Conservation (phyloP, 1,140 invertebrate genomes). For the Penaeus japonicus region DNA sequence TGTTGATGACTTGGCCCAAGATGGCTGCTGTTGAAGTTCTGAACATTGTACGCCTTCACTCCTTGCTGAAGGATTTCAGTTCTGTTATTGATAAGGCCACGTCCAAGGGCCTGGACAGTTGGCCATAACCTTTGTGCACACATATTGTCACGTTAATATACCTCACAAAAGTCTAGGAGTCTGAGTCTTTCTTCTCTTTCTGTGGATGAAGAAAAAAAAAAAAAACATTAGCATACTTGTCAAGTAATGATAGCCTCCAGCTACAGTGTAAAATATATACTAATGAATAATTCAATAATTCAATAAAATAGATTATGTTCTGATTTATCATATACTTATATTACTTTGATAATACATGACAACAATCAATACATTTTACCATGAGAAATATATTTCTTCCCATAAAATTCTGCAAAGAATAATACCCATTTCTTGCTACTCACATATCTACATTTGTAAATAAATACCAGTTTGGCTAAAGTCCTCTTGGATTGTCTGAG, state of each 20-base stretch:
- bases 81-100: constrained; percentile 29
- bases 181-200: too few relatives aligned
- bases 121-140: constrained; percentile 48
- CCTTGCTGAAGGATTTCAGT: constrained; percentile 48
- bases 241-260: too few relatives aligned
- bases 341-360: not conserved
- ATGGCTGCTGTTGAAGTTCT: constrained; percentile 40
- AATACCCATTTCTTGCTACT: too few relatives aligned
- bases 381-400: too few relatives aligned
- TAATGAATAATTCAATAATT: not conserved
- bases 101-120: constrained; percentile 46
- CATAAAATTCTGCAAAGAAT: too few relatives aligned
- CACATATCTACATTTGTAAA: too few relatives aligned
- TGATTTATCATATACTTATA: not conserved
- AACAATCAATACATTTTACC: too few relatives aligned
- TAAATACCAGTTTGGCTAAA: too few relatives aligned
- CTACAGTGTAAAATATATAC: not conserved
- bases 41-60: constrained; percentile 45
- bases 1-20: constrained; percentile 16
- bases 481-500: too few relatives aligned
- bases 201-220: too few relatives aligned
- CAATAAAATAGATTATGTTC: not conserved
- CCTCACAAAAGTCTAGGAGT: too few relatives aligned
- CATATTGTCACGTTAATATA: not conserved
- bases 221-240: too few relatives aligned